Conservation (phyloP, 2,888 invertebrate genomes). For the Brachyopa scutellaris region DNA sequence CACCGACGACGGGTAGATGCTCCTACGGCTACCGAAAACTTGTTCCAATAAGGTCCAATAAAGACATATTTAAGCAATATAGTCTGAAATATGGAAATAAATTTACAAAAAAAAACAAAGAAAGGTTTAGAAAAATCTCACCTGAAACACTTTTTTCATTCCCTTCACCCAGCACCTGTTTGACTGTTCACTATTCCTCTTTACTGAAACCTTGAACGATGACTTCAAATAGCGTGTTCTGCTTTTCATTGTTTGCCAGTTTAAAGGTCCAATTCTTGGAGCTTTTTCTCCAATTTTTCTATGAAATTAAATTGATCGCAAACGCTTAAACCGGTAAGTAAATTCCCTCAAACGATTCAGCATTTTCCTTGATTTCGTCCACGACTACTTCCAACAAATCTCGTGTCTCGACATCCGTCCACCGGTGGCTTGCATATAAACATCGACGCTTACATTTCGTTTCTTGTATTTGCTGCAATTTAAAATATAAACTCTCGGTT, state of each 20-base stretch:
- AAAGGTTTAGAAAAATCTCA: neutral
- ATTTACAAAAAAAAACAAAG: neutral
- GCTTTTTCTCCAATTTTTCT: no score
- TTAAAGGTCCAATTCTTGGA: no score
- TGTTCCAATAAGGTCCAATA: neutral
- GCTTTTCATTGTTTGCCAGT: neutral
- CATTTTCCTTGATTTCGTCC: no score
- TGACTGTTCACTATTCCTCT: neutral
- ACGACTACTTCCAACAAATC: neutral
- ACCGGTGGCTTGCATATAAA: neutral
- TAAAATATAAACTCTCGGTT: neutral
- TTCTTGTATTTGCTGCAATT: neutral
- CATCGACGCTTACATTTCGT: neutral
- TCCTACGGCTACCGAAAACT: no score
- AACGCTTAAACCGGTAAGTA: neutral
- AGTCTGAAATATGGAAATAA: neutral
- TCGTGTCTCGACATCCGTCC: neutral
- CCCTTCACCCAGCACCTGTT: neutral
- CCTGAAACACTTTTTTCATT: neutral
- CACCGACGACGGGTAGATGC: neutral
- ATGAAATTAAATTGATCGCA: neutral
- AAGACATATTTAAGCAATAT: neutral
- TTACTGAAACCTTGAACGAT: no score
- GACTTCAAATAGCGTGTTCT: no score
- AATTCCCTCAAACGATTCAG: neutral